phyloP scores from a whole-genome alignment of 2,888 invertebrate species.

The Harpalus rufipes region DNA sequence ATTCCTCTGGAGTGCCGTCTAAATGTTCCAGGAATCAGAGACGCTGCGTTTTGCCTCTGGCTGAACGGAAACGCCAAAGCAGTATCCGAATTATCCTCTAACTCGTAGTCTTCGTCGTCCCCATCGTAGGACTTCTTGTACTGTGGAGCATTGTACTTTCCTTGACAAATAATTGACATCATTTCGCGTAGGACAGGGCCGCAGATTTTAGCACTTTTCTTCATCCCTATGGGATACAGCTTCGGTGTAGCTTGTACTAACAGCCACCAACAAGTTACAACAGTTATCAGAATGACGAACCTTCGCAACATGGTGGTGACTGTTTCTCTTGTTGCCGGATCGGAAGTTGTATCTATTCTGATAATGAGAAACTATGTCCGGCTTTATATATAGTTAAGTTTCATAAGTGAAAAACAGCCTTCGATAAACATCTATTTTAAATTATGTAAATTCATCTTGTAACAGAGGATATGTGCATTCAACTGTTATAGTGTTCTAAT shows the following conservation, averaged over 20 bases:
- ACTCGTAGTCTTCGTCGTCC: slow-evolving; percentile 33
- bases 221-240: slow-evolving; percentile 31
- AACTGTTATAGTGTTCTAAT: not conserved
- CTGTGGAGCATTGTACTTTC: slow-evolving; percentile 75
- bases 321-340: not conserved
- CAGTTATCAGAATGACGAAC: slow-evolving; percentile 8
- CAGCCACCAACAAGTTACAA: slow-evolving; percentile 26
- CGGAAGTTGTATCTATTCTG: too few relatives aligned
- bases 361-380: too few relatives aligned
- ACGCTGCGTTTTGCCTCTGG: slow-evolving; percentile 72
- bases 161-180: slow-evolving; percentile 74
- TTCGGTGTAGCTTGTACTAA: slow-evolving; percentile 31
- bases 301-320: slow-evolving; percentile 31
- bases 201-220: slow-evolving; percentile 72
- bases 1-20: slow-evolving; percentile 73
- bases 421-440: too few relatives aligned
- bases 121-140: slow-evolving; percentile 71
- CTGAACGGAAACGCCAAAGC: slow-evolving; percentile 72
- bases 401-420: not conserved
- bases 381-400: too few relatives aligned
- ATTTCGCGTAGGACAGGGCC: slow-evolving; percentile 74
- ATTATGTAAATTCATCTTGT: too few relatives aligned
- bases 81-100: slow-evolving; percentile 15
- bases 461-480: too few relatives aligned
- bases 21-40: slow-evolving; percentile 73